Conservation (phyloP, 1,140 invertebrate genomes). For the Rhynchophorus ferrugineus region DNA sequence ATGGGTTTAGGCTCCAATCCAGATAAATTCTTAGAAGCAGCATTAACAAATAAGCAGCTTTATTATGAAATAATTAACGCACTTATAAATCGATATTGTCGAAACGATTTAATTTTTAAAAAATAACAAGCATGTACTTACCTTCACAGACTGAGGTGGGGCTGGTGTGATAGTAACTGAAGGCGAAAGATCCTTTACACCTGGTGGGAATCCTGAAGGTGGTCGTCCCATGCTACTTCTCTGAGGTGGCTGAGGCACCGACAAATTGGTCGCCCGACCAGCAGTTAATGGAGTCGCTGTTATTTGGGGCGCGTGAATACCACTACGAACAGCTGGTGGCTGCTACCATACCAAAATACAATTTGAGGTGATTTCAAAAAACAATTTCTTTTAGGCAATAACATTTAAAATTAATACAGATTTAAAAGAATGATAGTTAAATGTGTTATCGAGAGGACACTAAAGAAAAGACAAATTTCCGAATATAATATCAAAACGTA, state of each 20-base stretch:
- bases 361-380: too few relatives aligned
- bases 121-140: too few relatives aligned
- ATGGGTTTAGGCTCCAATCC: neutral
- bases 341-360: too few relatives aligned
- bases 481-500: too few relatives aligned
- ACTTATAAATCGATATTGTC: too few relatives aligned
- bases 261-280: slow-evolving; percentile 49
- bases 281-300: slow-evolving; percentile 41
- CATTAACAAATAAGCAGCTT: slow-evolving; percentile 17
- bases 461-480: too few relatives aligned
- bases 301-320: slow-evolving; percentile 49
- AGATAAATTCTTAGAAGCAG: slow-evolving; percentile 24
- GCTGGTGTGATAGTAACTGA: slow-evolving; percentile 62
- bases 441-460: too few relatives aligned
- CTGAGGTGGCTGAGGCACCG: slow-evolving; percentile 53
- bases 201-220: slow-evolving; percentile 32
- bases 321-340: slow-evolving; percentile 47
- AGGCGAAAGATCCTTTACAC: slow-evolving; percentile 41
- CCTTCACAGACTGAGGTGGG: slow-evolving; percentile 52
- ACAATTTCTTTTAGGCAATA: too few relatives aligned
- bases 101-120: too few relatives aligned
- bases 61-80: neutral
- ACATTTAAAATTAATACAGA: too few relatives aligned
- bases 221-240: slow-evolving; percentile 30
- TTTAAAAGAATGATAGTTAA: too few relatives aligned